phyloP scores from a whole-genome alignment of 1,140 invertebrate species.

The Sminthurides bifidus region DNA sequence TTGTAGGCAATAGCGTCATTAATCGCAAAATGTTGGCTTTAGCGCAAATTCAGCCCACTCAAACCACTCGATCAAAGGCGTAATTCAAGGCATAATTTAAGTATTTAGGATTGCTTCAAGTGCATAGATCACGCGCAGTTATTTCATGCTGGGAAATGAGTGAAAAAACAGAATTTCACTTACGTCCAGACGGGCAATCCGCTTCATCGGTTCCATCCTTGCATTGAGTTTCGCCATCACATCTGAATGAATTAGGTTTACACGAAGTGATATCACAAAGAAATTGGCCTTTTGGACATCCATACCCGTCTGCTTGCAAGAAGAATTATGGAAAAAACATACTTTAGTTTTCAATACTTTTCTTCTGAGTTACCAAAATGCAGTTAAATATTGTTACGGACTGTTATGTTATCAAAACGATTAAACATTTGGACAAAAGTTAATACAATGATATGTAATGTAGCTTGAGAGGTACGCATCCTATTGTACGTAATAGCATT shows the following conservation, averaged over 20 bases:
- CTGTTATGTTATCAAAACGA: background rate
- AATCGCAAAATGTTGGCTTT: too few species aligned
- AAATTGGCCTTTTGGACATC: slow-evolving; percentile 10
- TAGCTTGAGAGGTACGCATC: background rate
- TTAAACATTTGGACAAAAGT: background rate
- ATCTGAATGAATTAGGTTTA: slow-evolving; percentile 8
- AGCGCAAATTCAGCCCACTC: too few species aligned
- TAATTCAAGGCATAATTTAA: too few species aligned
- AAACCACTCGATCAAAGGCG: too few species aligned
- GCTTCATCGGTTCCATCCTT: slow-evolving; percentile 17
- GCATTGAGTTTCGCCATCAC: slow-evolving; percentile 15
- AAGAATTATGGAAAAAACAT: background rate
- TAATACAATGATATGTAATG: background rate
- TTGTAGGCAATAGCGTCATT: too few species aligned
- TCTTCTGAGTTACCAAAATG: background rate
- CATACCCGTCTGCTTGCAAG: background rate
- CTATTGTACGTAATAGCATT: too few species aligned
- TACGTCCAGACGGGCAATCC: slow-evolving; percentile 5
- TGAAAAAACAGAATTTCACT: slow-evolving; percentile 6
- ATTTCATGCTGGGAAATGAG: too few species aligned
- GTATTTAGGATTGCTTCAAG: too few species aligned
- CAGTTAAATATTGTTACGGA: background rate
- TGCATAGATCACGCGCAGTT: too few species aligned
- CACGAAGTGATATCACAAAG: slow-evolving; percentile 21
- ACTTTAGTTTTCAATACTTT: background rate